These are phyloP conservation scores for Corythornis vintsioides DNA, from an alignment of 2,113 vertebrate species.

Conservation along the genomic window DNA sequence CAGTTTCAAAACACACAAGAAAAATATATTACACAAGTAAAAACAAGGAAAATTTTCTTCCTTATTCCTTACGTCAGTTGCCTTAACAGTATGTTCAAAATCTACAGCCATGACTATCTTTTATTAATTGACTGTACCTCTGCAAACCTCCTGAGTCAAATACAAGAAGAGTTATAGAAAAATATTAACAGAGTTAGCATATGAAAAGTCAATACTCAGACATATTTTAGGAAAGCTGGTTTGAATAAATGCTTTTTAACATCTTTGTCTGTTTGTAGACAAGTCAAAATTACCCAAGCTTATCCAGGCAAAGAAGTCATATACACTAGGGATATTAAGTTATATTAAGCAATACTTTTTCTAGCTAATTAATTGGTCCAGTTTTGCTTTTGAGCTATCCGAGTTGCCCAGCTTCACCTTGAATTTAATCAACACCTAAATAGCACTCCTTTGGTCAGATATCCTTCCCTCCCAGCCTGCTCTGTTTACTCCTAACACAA, in stretches of 20 bases:
- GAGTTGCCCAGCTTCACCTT: neutral
- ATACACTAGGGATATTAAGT: neutral
- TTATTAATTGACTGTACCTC: neutral
- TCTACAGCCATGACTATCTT: neutral
- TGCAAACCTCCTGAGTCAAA: neutral
- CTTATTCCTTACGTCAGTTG: neutral
- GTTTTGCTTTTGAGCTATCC: conserved; percentile 9
- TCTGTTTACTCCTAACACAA: neutral
- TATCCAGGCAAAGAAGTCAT: neutral
- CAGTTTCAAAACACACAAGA: neutral
- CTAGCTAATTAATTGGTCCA: neutral
- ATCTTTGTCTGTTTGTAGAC: neutral
- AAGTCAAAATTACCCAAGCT: neutral
- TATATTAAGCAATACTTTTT: neutral
- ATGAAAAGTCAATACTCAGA: neutral
- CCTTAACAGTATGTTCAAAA: neutral
- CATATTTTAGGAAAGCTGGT: neutral
- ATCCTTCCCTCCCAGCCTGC: neutral
- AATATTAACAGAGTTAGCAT: neutral
- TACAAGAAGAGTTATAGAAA: neutral
- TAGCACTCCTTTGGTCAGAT: neutral
- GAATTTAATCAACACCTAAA: neutral
- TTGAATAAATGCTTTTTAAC: neutral
- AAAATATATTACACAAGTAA: neutral
- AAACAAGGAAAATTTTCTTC: neutral